Base-by-base conservation (phyloP, 2,113 vertebrate species). In the Ceratotherium simum region DNA sequence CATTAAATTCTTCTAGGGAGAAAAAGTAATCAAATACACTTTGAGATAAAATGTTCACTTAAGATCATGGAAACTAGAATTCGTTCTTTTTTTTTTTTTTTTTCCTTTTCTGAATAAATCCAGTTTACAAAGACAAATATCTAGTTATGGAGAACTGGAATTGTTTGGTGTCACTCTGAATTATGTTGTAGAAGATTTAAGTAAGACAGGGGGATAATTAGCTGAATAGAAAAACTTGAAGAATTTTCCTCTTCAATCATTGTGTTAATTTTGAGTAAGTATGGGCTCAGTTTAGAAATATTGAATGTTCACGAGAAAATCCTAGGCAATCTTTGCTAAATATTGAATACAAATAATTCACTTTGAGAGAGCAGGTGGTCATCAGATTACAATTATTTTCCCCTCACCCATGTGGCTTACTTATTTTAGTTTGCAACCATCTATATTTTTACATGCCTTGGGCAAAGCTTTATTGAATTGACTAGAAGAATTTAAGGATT, bases 291-390 rank as follows among this genome's bases (percentile, higher is more conserved):
- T 86, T 94, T 70, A 96, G n/a, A 93, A 93, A 92, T 90, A 96
- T 31, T 95, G 21, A 79, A 72, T 79, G 9, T 78, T 76, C 33
- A 18, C 84, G 17, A n/a, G 42, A 84, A 96, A 96, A 87, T 84
- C 70, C 13, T 46, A 72, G 29, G 46, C 7, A 95, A 83, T 39
- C 17, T 93, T 87, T 97, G 64, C 64, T 72, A 80, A 95, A 72
- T 95, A 93, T 62, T 84, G 73, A 97, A 95, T 67, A 90, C 13
- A 90, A 92, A 84, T 91, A 91, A 87, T 93, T 78, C 85, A 98
- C 33, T 96, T 60, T 51, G 60, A 93, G 31, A 89, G n/a, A 96
- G 5, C 1, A 95, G 27, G 64, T 96, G 12, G 8, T 93, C 75
- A 95, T 98, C 58, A 88, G 51, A 90, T 90, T 90, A 96, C 1